Evolutionary conservation across 2,888 invertebrate species (phyloP), one percentile per base, ranked within the genome.

Genomic region (Scelioninae gen. 1): DNA sequence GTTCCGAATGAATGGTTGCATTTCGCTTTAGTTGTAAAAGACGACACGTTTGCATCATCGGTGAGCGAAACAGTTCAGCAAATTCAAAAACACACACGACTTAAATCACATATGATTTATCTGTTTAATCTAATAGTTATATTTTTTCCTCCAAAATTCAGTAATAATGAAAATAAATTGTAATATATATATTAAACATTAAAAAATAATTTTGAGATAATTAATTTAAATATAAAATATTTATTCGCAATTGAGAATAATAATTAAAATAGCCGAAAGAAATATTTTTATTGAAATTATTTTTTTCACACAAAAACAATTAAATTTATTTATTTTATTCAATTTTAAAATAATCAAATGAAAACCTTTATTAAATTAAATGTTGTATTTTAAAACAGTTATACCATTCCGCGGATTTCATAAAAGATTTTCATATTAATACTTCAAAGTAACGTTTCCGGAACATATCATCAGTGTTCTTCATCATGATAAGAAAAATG

Each of bases 1-100:
- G 51, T 68, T 68, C 45, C 43, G 55, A 63, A 74, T 56, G 55
- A 63, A 63, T 63, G 63, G 74, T 56, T 63, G 53, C 55, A 55
- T 63, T 74, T 63, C 51, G 45, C 74, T 74, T 11, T 29, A 13
- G 63, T 55, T n/a, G n/a, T n/a, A n/a, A n/a, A n/a, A 55, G 65
- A 75, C 56, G 62, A 16, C 65, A 34, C 43, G 65, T 56, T 65
- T 56, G 10, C n/a, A 23, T 34, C 9, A 34, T 34, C 10, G 10
- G 5, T 34, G 10, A 5, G 5, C 10, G 34, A 34, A 34, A 34
- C 10, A 4, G 10, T 34, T 34, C 34, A 10, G 34, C 34, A 34
- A 34, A 10, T 10, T 34, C 4, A 23, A 23, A 23, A 43, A 43
- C 43, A 43, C 11, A 11, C 43, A 43, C n/a, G 11, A 43, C 43